phyloP scores from a whole-genome alignment of 2,113 vertebrate genomes.

The Tonatia bakeri region DNA sequence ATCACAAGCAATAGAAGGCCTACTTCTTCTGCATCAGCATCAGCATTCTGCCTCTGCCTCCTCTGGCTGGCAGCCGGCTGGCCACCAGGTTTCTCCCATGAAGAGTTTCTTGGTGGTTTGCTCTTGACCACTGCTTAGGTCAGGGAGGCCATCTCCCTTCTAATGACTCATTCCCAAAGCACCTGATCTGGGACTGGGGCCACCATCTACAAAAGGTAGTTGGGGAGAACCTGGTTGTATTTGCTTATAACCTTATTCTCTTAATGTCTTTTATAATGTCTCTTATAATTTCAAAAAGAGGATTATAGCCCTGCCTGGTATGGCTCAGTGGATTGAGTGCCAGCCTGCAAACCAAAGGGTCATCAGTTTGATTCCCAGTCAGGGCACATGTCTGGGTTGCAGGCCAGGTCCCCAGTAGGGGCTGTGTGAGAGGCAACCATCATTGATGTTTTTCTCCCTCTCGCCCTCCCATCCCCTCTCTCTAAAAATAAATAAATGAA shows the following conservation, averaged over 20 bases:
- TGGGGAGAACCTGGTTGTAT: slow-evolving; percentile 52
- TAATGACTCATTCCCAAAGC: slow-evolving; percentile 46
- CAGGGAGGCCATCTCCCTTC: slow-evolving; percentile 39
- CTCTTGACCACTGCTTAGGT: background rate
- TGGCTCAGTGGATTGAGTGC: no score
- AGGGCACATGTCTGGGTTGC: no score
- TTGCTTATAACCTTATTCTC: slow-evolving; percentile 4
- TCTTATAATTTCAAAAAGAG: slow-evolving; percentile 37
- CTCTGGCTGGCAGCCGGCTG: slow-evolving; percentile 44
- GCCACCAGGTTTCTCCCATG: slow-evolving; percentile 7
- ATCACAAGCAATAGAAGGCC: background rate
- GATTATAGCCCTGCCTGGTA: slow-evolving; percentile 7
- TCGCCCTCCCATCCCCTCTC: no score
- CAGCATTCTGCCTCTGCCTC: background rate
- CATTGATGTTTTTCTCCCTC: no score
- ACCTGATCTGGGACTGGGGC: slow-evolving; percentile 40
- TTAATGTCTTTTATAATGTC: slow-evolving; percentile 44
- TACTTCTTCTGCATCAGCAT: background rate
- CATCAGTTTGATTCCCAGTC: no score
- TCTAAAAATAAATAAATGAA: no score
- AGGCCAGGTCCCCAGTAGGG: no score
- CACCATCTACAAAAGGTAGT: slow-evolving; percentile 37
- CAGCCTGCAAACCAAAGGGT: no score
- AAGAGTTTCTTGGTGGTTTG: slow-evolving; percentile 61
- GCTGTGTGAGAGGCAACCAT: no score